Evolutionary conservation across 2,888 invertebrate genomes (phyloP), one percentile per base, ranked within the genome.

Genomic region (Dendrolimus houi): DNA sequence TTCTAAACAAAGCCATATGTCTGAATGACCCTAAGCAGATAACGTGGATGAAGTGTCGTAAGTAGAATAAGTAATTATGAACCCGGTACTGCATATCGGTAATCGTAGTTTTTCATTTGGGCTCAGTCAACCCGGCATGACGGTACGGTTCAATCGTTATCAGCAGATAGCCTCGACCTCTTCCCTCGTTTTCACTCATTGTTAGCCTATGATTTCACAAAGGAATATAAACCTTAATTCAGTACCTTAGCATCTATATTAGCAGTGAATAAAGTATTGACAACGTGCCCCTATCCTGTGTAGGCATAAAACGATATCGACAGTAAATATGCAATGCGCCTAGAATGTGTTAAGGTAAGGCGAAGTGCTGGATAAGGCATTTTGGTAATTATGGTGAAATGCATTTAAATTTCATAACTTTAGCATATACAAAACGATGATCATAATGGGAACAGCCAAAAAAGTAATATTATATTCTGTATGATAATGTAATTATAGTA

Each of bases 131-230:
- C 77, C 64, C 72, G 70, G 66, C 47, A 47, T 74, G 74, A 62
- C 75, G 76, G 78, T 77, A 62, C 75, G 76, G 78, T 77, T 78
- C 75, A 72, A 55, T 67, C 65, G 75, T 85, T 88, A 87, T 87
- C 88, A 71, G 66, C 60, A 74, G 81, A 86, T 85, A 87, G 72
- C 87, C 87, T 81, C 87, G 86, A 87, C 87, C 87, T 85, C 83
- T 79, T 77, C 82, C 83, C 79, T 75, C 73, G 74, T 64, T 75
- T 72, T 61, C 71, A 59, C 55, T 66, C 65, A 58, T 55, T 58
- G 54, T 58, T 55, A 54, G 59, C 52, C 52, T 52, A 52, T 62
- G n/a, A 55, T 9, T 17, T 52, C 55, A 56, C 61, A 64, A 42
- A 40, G 57, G 8, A 68, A 71, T 65, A 57, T 68, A 53, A 65